These are phyloP conservation scores for Crotalus tigris DNA, from an alignment of 2,113 vertebrate species.

Conservation along the genomic window DNA sequence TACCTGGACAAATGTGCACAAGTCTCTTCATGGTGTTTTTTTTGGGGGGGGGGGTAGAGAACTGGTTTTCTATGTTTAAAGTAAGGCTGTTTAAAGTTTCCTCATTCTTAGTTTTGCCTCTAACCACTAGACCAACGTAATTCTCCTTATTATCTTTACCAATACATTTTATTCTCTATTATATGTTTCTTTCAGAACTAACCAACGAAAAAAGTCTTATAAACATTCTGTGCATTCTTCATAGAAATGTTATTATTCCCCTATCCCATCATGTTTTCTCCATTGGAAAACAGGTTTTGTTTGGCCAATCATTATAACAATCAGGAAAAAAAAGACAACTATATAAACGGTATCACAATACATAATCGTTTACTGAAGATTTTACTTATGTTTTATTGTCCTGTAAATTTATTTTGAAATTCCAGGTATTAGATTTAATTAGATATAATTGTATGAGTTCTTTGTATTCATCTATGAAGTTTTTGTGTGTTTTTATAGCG, in stretches of 20 bases:
- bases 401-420: neutral
- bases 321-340: neutral
- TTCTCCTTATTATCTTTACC: neutral
- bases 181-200: neutral
- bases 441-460: neutral
- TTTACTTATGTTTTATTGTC: neutral
- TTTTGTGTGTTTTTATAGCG: neutral
- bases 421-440: neutral
- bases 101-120: neutral
- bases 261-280: neutral
- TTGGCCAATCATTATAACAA: neutral
- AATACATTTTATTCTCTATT: neutral
- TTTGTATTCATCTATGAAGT: neutral
- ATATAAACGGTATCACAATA: neutral
- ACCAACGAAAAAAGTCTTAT: neutral
- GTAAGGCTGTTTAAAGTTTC: neutral
- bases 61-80: neutral
- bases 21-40: neutral
- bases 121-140: neutral
- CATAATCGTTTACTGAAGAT: neutral
- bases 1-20: neutral
- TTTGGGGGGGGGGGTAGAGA: neutral
- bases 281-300: neutral
- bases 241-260: neutral
- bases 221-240: neutral